These are phyloP conservation scores for Rhysida immarginata DNA, from an alignment of 1,140 invertebrate species.

Conservation along the genomic window DNA sequence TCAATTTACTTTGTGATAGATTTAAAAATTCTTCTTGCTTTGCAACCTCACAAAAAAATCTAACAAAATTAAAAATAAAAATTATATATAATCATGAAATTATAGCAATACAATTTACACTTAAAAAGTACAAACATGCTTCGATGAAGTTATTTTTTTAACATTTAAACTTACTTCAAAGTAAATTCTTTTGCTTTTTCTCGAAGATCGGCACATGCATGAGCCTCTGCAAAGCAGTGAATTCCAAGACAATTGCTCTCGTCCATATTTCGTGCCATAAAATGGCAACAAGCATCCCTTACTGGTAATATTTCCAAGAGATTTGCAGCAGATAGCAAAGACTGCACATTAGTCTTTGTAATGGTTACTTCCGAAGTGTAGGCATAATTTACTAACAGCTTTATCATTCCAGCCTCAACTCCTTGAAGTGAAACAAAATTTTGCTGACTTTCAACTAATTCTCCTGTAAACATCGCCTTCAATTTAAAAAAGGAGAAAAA, in stretches of 20 bases:
- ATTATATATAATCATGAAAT: neutral
- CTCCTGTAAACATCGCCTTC: conserved; percentile 15
- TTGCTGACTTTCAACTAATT: conserved; percentile 24
- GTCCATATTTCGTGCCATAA: conserved; percentile 39
- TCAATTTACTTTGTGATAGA: conserved; percentile 31
- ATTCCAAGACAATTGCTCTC: conserved; percentile 39
- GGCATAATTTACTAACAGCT: conserved; percentile 38
- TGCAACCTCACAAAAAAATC: conserved; percentile 28
- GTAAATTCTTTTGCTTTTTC: conserved; percentile 32
- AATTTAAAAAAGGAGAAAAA: too few relatives aligned
- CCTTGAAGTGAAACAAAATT: conserved; percentile 35
- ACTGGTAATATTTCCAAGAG: conserved; percentile 36
- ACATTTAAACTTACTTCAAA: conserved; percentile 23
- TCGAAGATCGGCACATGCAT: conserved; percentile 35
- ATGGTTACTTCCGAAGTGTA: conserved; percentile 38
- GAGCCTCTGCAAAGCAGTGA: conserved; percentile 40
- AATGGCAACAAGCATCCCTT: conserved; percentile 37
- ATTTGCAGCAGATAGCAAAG: conserved; percentile 41
- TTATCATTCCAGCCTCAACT: conserved; percentile 33
- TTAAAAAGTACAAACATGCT: too few relatives aligned
- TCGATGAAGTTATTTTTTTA: too few relatives aligned
- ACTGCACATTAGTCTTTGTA: conserved; percentile 38
- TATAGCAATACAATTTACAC: too few relatives aligned
- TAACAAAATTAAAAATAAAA: conserved; percentile 14
- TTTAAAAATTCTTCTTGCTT: conserved; percentile 35